These are phyloP conservation scores for Pycnonotus jocosus DNA, from an alignment of 2,113 vertebrate species.

Conservation along the genomic window DNA sequence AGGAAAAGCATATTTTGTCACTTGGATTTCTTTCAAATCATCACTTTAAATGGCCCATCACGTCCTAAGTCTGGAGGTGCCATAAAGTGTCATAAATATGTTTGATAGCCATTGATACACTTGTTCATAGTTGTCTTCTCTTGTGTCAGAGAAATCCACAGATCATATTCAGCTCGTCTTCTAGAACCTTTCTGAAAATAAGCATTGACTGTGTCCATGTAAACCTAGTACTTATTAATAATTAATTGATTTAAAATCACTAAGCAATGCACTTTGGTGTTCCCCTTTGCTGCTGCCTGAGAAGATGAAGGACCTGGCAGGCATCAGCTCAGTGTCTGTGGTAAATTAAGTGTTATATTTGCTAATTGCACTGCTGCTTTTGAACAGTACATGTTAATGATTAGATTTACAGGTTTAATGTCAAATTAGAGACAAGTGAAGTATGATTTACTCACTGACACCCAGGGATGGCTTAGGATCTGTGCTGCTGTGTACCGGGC, in stretches of 20 bases:
- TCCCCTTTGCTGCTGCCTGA: not conserved
- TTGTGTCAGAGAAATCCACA: not conserved
- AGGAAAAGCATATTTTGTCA: not conserved
- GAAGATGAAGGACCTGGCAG: not conserved
- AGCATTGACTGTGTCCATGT: not conserved
- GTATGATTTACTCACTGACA: slow-evolving; percentile 81
- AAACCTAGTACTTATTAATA: not conserved
- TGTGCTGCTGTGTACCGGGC: slow-evolving; percentile 89
- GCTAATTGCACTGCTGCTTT: not conserved
- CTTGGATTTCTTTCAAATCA: not conserved
- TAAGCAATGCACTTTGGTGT: not conserved
- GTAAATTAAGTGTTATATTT: not conserved
- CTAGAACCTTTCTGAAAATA: not conserved
- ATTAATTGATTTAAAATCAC: not conserved
- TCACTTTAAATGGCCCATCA: not conserved
- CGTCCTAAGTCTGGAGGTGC: not conserved
- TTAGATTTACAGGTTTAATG: not conserved
- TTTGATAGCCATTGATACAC: not conserved
- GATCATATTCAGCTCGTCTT: not conserved
- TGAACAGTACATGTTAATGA: not conserved
- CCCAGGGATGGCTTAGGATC: slow-evolving; percentile 91
- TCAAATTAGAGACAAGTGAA: not conserved
- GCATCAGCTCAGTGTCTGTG: not conserved
- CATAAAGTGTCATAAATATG: not conserved
- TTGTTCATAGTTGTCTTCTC: not conserved